These are phyloP conservation scores for Suillia variegata DNA, from an alignment of 2,888 invertebrate genomes.

Conservation along the genomic window DNA sequence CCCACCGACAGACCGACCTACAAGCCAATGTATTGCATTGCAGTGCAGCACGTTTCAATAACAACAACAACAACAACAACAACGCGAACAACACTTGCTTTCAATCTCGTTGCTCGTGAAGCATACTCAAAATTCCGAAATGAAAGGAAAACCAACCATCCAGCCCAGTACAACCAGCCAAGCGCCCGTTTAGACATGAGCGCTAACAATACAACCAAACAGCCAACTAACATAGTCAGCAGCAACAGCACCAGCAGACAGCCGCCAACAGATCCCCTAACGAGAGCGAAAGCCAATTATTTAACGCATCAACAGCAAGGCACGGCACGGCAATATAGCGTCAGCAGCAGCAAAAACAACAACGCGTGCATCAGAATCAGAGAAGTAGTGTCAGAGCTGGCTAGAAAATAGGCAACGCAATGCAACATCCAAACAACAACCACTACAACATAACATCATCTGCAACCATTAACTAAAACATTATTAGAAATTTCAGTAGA, in stretches of 20 bases:
- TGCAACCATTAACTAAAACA: neutral
- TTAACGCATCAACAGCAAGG: slow-evolving; percentile 7
- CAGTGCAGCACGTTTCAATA: neutral
- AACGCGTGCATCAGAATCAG: neutral
- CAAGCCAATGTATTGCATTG: neutral
- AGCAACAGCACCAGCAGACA: neutral
- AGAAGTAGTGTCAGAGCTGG: neutral
- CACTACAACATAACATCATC: neutral
- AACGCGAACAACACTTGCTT: neutral
- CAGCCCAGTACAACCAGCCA: neutral
- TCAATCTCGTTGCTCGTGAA: slow-evolving; percentile 12
- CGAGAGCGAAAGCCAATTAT: slow-evolving; percentile 19
- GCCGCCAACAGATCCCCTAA: neutral
- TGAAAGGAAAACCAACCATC: slow-evolving; percentile 15
- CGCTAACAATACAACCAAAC: neutral
- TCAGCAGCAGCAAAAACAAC: neutral
- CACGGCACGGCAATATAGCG: neutral
- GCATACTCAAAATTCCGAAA: slow-evolving; percentile 10
- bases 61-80: too few relatives aligned
- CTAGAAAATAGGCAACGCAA: neutral
- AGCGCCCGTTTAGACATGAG: neutral
- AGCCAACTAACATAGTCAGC: neutral
- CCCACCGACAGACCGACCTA: neutral
- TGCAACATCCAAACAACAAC: neutral
- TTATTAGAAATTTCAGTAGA: neutral